Percentiles rank a stretch among this genome's conserved stretches.
Evolutionary conservation across 2,113 vertebrate genomes (phyloP).

Genomic region (Peucedramus taeniatus): DNA sequence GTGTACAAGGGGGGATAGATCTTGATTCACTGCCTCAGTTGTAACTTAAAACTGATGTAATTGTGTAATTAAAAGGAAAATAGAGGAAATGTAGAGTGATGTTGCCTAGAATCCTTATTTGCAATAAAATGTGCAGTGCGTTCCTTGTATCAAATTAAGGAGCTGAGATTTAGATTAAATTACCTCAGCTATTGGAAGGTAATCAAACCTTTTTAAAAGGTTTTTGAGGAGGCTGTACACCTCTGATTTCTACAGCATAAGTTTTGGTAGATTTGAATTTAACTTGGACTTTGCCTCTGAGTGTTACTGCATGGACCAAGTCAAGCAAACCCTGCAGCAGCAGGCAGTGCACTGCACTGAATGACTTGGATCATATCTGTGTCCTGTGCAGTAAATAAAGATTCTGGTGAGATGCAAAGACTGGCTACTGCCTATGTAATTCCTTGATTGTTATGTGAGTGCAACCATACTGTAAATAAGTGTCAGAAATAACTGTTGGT

Average conservation of each 20-base stretch:
- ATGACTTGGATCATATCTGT: neutral
- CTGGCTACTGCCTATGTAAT: neutral
- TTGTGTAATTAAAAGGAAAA: neutral
- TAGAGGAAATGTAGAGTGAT: neutral
- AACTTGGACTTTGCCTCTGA: neutral
- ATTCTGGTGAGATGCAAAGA: neutral
- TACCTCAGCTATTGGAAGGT: neutral
- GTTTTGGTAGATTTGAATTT: neutral
- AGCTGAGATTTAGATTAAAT: neutral
- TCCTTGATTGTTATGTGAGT: neutral
- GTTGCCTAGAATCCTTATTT: neutral
- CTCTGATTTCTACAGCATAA: neutral
- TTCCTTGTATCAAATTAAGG: neutral
- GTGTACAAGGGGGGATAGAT: neutral
- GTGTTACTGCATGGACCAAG: neutral
- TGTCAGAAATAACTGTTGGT: neutral
- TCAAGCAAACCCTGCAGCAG: neutral
- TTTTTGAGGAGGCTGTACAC: neutral
- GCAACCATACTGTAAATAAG: neutral
- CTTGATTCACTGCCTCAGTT: neutral
- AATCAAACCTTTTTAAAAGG: neutral
- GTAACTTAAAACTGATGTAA: neutral
- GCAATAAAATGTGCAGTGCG: fast-evolving
- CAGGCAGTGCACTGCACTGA: neutral
- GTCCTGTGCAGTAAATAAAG: neutral